Percentiles rank a stretch among this genome's conserved stretches.
phyloP scores from a whole-genome alignment of 2,888 invertebrate species.

The Athalia cordata region DNA sequence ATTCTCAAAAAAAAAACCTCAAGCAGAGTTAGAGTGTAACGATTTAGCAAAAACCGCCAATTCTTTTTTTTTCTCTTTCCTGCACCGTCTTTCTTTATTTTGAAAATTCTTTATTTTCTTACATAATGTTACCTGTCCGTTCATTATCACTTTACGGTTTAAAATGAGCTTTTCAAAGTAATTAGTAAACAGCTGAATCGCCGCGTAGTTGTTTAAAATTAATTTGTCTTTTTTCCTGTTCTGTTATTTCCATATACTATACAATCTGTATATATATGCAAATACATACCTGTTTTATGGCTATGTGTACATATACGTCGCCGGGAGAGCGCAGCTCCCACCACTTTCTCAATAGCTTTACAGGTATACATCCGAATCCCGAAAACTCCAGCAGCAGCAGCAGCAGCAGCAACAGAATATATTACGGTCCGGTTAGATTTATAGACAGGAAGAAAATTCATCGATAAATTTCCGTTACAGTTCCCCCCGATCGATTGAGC shows the following conservation, averaged over 20 bases:
- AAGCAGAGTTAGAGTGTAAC: not conserved
- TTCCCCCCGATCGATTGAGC: constrained; percentile 87
- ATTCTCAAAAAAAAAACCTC: not conserved
- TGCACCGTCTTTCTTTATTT: not conserved
- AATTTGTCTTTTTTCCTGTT: not conserved
- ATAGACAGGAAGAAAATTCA: constrained; percentile 31
- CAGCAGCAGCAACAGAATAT: constrained; percentile 22
- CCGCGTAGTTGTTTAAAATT: too few relatives aligned
- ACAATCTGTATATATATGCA: constrained; percentile 7
- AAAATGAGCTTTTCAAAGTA: too few relatives aligned
- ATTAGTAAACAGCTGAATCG: too few relatives aligned
- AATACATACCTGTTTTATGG: not conserved
- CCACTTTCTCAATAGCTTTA: not conserved
- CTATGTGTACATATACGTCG: not conserved
- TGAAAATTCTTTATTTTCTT: not conserved
- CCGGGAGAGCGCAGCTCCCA: not conserved
- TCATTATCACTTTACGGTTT: too few relatives aligned
- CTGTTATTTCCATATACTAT: constrained; percentile 1
- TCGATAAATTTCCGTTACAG: constrained; percentile 74
- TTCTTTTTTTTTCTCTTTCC: not conserved
- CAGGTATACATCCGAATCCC: not conserved
- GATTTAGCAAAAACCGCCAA: too few relatives aligned
- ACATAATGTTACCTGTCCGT: not conserved
- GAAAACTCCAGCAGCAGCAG: not conserved
- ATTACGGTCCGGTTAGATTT: constrained; percentile 37